These are phyloP conservation scores for Serilophus lunatus DNA, from an alignment of 2,113 vertebrate genomes.

Conservation along the genomic window DNA sequence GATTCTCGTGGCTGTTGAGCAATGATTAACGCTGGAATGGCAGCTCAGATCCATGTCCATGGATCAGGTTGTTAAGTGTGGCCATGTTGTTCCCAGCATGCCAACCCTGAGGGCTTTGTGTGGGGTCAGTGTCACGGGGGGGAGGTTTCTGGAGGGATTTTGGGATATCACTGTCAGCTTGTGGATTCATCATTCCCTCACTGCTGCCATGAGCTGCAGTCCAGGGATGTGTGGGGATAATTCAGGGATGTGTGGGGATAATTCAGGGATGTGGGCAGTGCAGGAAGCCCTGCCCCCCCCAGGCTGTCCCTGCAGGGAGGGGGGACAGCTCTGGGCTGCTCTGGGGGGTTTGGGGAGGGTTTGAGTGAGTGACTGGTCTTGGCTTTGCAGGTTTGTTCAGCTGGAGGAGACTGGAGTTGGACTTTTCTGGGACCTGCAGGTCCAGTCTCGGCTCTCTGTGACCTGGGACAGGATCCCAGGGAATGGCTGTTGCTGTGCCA, in stretches of 20 bases:
- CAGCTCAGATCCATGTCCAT: fast-evolving
- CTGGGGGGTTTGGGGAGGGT: not conserved
- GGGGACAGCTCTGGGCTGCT: not conserved
- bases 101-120: not conserved
- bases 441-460: not conserved
- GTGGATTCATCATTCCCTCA: not conserved
- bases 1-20: not conserved
- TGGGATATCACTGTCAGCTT: not conserved
- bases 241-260: not conserved
- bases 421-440: not conserved
- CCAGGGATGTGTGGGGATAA: fast-evolving
- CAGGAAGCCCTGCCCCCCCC: too few species aligned
- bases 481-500: not conserved
- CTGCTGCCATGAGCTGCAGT: not conserved
- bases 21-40: not conserved
- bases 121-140: not conserved
- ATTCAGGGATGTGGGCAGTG: not conserved
- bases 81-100: not conserved
- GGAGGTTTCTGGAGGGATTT: not conserved
- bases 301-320: not conserved
- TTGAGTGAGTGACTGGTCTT: not conserved
- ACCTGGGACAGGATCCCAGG: not conserved
- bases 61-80: not conserved
- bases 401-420: not conserved
- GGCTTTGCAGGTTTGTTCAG: not conserved